These are phyloP conservation scores for Ianthella basta DNA, from an alignment of 37 sponge, comb jelly and placozoan species.

Conservation along the genomic window DNA sequence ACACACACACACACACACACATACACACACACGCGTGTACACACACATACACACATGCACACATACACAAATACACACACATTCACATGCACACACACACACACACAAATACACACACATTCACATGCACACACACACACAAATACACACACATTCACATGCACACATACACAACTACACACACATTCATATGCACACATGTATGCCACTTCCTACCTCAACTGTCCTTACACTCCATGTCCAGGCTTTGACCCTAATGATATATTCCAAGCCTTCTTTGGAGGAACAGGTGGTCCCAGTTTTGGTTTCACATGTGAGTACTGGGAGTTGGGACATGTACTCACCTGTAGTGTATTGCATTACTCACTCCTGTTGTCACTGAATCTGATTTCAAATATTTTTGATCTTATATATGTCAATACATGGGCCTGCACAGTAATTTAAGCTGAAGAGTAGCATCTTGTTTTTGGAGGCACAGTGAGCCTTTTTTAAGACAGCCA, in stretches of 20 bases:
- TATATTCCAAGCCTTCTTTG: conserved; percentile 75
- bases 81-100: conserved; percentile 9
- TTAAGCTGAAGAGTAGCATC: too few relatives aligned
- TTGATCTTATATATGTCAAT: too few relatives aligned
- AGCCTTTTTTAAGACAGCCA: too few relatives aligned
- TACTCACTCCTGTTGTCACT: too few relatives aligned
- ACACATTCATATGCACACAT: not conserved
- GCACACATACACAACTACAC: not conserved
- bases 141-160: conserved; percentile 8
- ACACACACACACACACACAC: conserved; percentile 25
- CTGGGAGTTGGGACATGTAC: too few relatives aligned
- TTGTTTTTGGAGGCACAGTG: too few relatives aligned
- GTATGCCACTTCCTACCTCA: not conserved
- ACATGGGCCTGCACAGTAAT: too few relatives aligned
- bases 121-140: conserved; percentile 8
- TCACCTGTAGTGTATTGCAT: too few relatives aligned
- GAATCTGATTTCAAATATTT: too few relatives aligned
- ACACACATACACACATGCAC: conserved; percentile 8
- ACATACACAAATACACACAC: conserved; percentile 19
- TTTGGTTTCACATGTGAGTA: too few relatives aligned
- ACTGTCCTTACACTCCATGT: not conserved
- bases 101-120: conserved; percentile 13
- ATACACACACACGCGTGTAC: conserved; percentile 21
- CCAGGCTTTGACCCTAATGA: conserved; percentile 70
- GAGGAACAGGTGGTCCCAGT: conserved; percentile 36